Conservation (phyloP, 2,113 vertebrate genomes). For the Oryzias javanicus region DNA sequence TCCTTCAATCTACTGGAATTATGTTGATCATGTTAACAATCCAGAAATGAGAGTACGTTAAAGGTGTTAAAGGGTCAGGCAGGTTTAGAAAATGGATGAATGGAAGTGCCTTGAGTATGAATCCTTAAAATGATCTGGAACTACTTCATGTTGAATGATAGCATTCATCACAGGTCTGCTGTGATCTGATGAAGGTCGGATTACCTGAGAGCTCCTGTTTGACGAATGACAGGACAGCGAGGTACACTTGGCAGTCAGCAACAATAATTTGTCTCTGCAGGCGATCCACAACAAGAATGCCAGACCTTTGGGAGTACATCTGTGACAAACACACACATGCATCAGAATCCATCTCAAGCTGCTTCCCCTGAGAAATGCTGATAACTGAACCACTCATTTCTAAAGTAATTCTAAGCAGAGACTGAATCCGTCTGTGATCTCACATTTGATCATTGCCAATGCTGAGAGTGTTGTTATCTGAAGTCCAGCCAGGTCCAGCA, state of each 20-base stretch:
- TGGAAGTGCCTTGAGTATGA: too few species aligned
- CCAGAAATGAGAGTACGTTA: too few species aligned
- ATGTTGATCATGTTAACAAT: too few species aligned
- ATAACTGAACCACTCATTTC: slow-evolving; percentile 8
- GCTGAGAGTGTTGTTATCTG: slow-evolving; percentile 21
- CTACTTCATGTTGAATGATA: too few species aligned
- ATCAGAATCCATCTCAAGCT: neutral
- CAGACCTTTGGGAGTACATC: slow-evolving; percentile 89
- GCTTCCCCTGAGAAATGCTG: slow-evolving; percentile 1
- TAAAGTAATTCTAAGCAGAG: slow-evolving; percentile 6
- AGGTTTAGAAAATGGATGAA: too few species aligned
- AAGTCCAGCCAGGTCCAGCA: slow-evolving; percentile 2
- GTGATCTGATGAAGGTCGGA: neutral
- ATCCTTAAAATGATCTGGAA: too few species aligned
- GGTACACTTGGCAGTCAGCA: slow-evolving; percentile 96
- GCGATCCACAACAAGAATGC: slow-evolving; percentile 86
- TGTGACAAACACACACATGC: slow-evolving; percentile 49
- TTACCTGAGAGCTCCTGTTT: slow-evolving; percentile 97
- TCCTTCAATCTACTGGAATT: too few species aligned
- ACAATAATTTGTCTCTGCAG: slow-evolving; percentile 97
- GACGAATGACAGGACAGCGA: slow-evolving; percentile 94
- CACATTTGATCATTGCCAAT: slow-evolving; percentile 35
- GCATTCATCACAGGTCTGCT: neutral
- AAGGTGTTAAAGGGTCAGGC: too few species aligned
- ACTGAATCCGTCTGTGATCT: slow-evolving; percentile 38